phyloP scores from a whole-genome alignment of 2,888 invertebrate genomes.

The Epirrita christyi region DNA sequence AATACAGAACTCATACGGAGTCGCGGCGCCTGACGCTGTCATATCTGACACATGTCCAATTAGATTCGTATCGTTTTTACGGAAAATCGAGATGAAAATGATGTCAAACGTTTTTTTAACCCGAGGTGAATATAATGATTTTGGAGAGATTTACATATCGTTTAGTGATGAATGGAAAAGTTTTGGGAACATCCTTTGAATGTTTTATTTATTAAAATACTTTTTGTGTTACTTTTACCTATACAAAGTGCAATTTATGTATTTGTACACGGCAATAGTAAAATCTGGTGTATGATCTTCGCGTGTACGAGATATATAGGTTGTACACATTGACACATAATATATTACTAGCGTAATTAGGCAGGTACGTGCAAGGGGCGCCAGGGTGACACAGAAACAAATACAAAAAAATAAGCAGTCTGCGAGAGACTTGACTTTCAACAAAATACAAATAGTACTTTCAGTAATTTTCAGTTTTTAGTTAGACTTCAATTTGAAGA shows the following conservation, averaged over 20 bases:
- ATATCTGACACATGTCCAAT: conserved; percentile 55
- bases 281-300: too few species aligned
- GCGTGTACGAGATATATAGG: too few species aligned
- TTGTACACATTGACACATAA: too few species aligned
- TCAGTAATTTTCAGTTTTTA: too few species aligned
- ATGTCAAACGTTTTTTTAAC: conserved; percentile 35
- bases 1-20: conserved; percentile 45
- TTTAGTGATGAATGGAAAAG: conserved; percentile 12
- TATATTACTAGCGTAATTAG: too few species aligned
- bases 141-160: conserved; percentile 23
- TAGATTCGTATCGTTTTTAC: conserved; percentile 48
- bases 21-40: conserved; percentile 42
- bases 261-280: not conserved
- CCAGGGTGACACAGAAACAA: too few species aligned
- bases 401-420: too few species aligned
- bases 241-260: not conserved
- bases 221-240: not conserved
- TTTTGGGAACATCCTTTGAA: not conserved
- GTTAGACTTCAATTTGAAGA: too few species aligned
- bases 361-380: too few species aligned
- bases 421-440: too few species aligned
- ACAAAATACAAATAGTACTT: too few species aligned
- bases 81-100: conserved; percentile 43
- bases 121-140: conserved; percentile 25
- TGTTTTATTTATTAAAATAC: not conserved